Base-by-base conservation (phyloP, 2,113 vertebrate species). In the Corapipo altera region DNA sequence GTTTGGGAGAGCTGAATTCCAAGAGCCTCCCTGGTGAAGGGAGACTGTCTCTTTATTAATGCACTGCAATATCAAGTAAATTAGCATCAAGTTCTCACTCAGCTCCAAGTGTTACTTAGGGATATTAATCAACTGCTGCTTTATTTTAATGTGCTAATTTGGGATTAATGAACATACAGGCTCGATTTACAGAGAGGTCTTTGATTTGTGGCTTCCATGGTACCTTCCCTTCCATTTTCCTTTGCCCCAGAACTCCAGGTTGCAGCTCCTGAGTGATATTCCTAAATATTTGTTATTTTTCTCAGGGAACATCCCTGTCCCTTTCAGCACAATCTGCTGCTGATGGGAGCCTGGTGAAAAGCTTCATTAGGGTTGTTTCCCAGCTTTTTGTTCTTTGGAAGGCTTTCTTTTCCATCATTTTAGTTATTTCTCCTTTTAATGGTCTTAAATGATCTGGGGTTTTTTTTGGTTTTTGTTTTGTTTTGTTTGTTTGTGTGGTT, bases 121-220 rank as follows among this genome's bases (percentile, higher is more conserved):
- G 93, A 89, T 81, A 73, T 96, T 96, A 87, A 95, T 96, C 88
- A 90, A 74, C 95, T 79, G 88, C 95, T 94, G 84, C 95, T 97
- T 95, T 95, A 85, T 95, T 97, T 97, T 84, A 91, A 58, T 91
- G 61, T 75, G 75, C 52, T 97, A 96, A 93, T 74, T 59, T 85
- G 90, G 73, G 94, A 96, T 96, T 96, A 96, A 97, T 97, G 95
- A 96, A 74, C 81, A 89, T 67, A 55, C 73, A 81, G 86, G 64
- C 39, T 73, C 71, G 93, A 95, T 96, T 95, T 87, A 94, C 81
- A 90, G 72, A 61, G 57, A 85, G 52, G 61, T 37, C 75, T 95
- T 91, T 91, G 80, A 92, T 96, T 96, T 87, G 65, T 96, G 54
- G 55, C 58, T 95, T 84, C 89, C 69, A 23, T 58, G 79, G 82